A percentile compares a stretch with the other conserved stretches of the same genome.
Evolutionary conservation across 2,888 invertebrate species (phyloP).

Genomic region (Nomada flava): DNA sequence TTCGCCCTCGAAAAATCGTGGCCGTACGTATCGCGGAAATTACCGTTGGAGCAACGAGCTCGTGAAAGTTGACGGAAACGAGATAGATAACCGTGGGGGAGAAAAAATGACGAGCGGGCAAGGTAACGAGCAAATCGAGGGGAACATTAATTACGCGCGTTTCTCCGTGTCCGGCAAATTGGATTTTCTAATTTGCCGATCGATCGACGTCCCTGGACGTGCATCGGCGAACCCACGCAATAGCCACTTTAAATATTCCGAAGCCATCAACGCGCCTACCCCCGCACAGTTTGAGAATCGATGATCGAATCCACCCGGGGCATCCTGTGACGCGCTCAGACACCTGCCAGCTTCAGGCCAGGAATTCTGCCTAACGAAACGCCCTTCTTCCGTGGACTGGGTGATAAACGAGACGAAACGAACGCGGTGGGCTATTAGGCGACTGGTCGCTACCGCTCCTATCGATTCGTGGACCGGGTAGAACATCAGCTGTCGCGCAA

Average conservation of each 20-base stretch:
- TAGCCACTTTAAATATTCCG: constrained; percentile 31
- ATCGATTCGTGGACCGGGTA: constrained; percentile 22
- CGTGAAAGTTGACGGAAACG: too few species aligned
- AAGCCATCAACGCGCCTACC: constrained; percentile 7
- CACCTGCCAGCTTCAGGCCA: background rate
- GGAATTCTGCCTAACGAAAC: background rate
- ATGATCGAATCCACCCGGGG: constrained; percentile 28
- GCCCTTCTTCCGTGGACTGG: too few species aligned
- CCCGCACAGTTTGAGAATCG: constrained; percentile 24
- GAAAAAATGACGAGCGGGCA: background rate
- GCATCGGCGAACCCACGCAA: constrained; percentile 17
- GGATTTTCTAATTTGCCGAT: constrained; percentile 36
- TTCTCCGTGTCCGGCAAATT: constrained; percentile 30
- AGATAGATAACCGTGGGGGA: background rate
- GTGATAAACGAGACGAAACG: too few species aligned
- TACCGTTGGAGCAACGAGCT: too few species aligned
- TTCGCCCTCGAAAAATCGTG: too few species aligned
- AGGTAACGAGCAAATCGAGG: constrained; percentile 22
- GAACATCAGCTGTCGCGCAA: constrained; percentile 23
- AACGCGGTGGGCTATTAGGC: constrained; percentile 3
- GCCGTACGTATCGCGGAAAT: background rate
- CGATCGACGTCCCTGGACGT: constrained; percentile 13
- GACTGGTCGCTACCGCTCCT: background rate
- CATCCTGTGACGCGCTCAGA: background rate
- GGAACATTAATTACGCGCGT: constrained; percentile 26